Evolutionary conservation across 2,888 invertebrate genomes (phyloP).

Genomic region (Epicampocera succincta): DNA sequence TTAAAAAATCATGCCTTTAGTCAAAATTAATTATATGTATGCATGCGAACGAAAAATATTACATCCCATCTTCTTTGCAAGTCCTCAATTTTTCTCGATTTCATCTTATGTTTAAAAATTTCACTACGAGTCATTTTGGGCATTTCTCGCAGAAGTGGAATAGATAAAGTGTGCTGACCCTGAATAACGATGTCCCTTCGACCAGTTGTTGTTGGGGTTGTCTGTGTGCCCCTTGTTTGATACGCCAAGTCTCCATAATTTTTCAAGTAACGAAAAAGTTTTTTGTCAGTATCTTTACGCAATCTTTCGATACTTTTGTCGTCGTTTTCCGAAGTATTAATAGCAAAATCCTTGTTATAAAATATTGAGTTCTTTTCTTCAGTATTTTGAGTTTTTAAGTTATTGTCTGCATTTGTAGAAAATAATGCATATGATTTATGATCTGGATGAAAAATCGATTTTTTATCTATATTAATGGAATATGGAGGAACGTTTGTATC

Average conservation of each 20-base stretch:
- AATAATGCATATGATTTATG: slow-evolving; percentile 57
- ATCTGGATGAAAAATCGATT: slow-evolving; percentile 77
- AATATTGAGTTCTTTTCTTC: slow-evolving; percentile 69
- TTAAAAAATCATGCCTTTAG: slow-evolving; percentile 8
- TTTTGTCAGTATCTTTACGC: slow-evolving; percentile 76
- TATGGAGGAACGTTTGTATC: slow-evolving; percentile 69
- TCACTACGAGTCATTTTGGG: slow-evolving; percentile 79
- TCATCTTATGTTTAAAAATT: slow-evolving; percentile 55
- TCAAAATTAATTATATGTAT: neutral
- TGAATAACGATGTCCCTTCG: slow-evolving; percentile 77
- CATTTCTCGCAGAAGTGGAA: slow-evolving; percentile 85
- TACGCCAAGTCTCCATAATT: slow-evolving; percentile 78
- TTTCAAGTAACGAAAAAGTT: slow-evolving; percentile 77
- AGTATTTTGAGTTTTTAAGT: slow-evolving; percentile 52
- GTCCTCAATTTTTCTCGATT: slow-evolving; percentile 73
- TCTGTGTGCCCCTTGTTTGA: slow-evolving; percentile 76
- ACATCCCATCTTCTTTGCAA: slow-evolving; percentile 83
- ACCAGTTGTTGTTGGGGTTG: slow-evolving; percentile 74
- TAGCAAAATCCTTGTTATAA: slow-evolving; percentile 71
- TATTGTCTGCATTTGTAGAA: slow-evolving; percentile 26
- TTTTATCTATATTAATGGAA: slow-evolving; percentile 77
- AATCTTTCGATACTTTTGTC: slow-evolving; percentile 75
- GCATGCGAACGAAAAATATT: slow-evolving; percentile 50
- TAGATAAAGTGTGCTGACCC: slow-evolving; percentile 83
- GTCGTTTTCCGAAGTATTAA: slow-evolving; percentile 70